phyloP scores from a whole-genome alignment of 2,888 invertebrate genomes.

The Xestia xanthographa region DNA sequence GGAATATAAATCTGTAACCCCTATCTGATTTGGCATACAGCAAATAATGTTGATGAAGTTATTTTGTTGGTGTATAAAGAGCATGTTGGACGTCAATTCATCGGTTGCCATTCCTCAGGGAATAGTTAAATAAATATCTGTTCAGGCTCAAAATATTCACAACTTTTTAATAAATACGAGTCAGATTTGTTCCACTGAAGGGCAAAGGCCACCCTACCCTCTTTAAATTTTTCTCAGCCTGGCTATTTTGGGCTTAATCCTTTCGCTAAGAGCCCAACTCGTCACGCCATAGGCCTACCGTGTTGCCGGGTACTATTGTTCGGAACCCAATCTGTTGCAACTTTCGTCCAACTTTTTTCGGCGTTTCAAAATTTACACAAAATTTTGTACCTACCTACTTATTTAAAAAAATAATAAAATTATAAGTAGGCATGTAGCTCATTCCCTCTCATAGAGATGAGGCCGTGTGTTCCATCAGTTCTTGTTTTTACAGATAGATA shows the following conservation, averaged over 20 bases:
- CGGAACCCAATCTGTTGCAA: too few relatives aligned
- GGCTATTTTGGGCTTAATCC: not conserved
- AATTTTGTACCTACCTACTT: not conserved
- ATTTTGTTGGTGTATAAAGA: conserved; percentile 19
- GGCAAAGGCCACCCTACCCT: too few relatives aligned
- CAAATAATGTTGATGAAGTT: conserved; percentile 35
- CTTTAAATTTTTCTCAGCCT: not conserved
- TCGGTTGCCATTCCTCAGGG: conserved; percentile 22
- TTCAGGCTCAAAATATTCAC: not conserved
- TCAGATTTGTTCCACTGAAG: not conserved
- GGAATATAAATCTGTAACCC: conserved; percentile 52
- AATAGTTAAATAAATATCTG: conserved; percentile 8
- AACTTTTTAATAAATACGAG: not conserved
- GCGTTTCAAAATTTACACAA: too few relatives aligned
- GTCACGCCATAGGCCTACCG: not conserved
- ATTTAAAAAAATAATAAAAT: too few relatives aligned
- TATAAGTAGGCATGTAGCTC: too few relatives aligned
- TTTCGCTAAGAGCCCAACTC: not conserved
- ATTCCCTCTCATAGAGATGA: too few relatives aligned
- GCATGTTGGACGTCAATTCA: not conserved
- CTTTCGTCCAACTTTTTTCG: too few relatives aligned
- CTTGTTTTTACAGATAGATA: not conserved
- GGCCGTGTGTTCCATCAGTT: too few relatives aligned
- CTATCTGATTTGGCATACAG: conserved; percentile 49
- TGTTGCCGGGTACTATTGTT: not conserved